Evolutionary conservation across 2,888 invertebrate species (phyloP).

Genomic region (Ectemnius cavifrons): DNA sequence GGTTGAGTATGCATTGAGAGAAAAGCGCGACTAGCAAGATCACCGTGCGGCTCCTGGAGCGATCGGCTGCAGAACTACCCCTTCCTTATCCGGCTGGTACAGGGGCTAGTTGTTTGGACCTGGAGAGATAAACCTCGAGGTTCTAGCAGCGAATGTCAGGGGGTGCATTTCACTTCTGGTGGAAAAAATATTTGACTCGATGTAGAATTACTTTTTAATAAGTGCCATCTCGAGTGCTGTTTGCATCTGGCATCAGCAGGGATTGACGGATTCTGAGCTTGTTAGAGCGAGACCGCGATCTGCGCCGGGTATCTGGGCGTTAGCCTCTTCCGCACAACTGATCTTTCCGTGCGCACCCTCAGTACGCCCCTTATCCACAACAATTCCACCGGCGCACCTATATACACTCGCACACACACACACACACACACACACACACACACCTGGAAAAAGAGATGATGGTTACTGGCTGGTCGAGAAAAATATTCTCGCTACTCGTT

Average conservation of each 20-base stretch:
- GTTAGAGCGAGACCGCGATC: slow-evolving; percentile 50
- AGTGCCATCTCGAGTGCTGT: not conserved
- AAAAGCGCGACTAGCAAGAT: not conserved
- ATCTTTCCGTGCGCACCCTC: slow-evolving; percentile 59
- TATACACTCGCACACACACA: slow-evolving; percentile 2
- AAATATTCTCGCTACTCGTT: not conserved
- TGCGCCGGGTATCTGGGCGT: slow-evolving; percentile 67
- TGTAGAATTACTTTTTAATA: not conserved
- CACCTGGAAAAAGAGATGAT: not conserved
- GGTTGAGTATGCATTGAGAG: not conserved
- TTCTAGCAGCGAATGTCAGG: not conserved
- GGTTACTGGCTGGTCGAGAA: not conserved
- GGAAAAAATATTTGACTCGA: not conserved
- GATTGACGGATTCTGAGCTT: slow-evolving; percentile 1
- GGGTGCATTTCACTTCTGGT: not conserved
- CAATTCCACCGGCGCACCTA: too few relatives aligned
- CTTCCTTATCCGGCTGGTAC: not conserved
- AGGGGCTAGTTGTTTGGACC: not conserved
- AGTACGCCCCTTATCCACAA: slow-evolving; percentile 27
- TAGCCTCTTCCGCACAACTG: slow-evolving; percentile 63
- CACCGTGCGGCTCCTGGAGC: not conserved
- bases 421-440: slow-evolving; percentile 2
- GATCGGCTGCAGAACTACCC: not conserved
- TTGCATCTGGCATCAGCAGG: slow-evolving; percentile 8
- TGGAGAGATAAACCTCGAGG: not conserved